phyloP scores from a whole-genome alignment of 2,113 vertebrate species.

The Hyperoodon ampullatus region DNA sequence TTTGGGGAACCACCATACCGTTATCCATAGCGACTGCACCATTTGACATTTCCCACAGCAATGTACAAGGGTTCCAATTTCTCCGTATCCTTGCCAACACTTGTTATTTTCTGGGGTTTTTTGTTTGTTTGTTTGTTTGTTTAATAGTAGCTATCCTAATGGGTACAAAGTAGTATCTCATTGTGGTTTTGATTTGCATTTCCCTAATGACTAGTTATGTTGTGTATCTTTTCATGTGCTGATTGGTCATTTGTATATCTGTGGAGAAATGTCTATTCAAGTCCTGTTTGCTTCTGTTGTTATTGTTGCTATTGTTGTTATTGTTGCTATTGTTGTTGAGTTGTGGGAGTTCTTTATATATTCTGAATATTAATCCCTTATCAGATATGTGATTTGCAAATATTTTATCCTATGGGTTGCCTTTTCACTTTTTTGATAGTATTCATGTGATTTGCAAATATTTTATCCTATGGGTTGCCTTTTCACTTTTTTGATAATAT shows the following conservation, averaged over 20 bases:
- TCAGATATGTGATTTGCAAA: background rate
- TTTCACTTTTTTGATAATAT: background rate
- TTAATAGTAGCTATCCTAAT: background rate
- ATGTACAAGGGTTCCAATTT: background rate
- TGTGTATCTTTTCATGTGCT: background rate
- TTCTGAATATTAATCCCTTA: background rate
- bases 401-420: background rate
- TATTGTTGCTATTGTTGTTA: background rate
- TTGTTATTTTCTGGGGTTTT: background rate
- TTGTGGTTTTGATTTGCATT: constrained; percentile 1
- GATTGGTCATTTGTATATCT: background rate
- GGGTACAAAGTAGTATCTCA: background rate
- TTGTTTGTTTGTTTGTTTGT: background rate
- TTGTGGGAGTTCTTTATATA: background rate
- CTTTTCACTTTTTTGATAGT: background rate
- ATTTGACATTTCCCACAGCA: background rate
- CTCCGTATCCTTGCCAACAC: background rate
- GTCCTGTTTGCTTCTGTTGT: background rate
- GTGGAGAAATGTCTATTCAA: background rate
- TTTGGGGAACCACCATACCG: background rate
- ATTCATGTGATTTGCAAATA: background rate
- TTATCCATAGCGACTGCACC: background rate
- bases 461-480: background rate
- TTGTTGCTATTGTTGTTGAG: background rate
- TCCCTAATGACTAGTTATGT: background rate